Base-by-base conservation (phyloP, 1,140 invertebrate species). In the Callitettix versicolor region DNA sequence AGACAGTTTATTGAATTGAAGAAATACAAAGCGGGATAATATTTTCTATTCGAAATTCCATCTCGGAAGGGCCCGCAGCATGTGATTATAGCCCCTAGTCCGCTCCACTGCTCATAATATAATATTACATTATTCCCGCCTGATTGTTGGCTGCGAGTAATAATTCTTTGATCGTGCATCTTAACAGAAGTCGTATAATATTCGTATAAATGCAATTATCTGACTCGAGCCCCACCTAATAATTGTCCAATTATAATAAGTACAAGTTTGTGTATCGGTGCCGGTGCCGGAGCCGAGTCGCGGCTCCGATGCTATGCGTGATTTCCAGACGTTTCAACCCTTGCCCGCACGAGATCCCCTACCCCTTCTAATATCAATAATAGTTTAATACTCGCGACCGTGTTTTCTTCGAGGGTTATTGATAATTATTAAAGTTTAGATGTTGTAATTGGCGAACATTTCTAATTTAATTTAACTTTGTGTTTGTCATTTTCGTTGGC, bases 181-280 rank as follows among this genome's bases (percentile, higher is more conserved):
- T 53, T 53, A 42, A 41, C 50, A 41, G 40, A 41, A 53, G 50
- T 53, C 50, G 50, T 53, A 53, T 53, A 53, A 42, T 53, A 53
- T 53, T 53, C 50, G 50, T 53, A 53, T 53, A 53, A 53, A 53
- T 53, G 50, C 50, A 53, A 53, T 53, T 53, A 53, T 53, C 50
- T 38, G 17, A 18, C 7, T 7, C 21, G 47, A 17, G n/a, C 24
- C 24, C 17, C 50, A 53, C 50, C 50, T 53, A 53, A 53, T 53
- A 53, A 53, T 53, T 34, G 36, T 53, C 50, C 50, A 53, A 53
- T 53, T 53, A 53, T 38, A 42, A 53, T 53, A 53, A 53, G 38
- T 53, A 53, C 50, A 26, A 48, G 46, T 48, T 48, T 7, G 26
- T 30, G 26, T 30, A 30, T 30, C 26, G 26, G 26, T 30, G 26